Base-by-base conservation (phyloP, 2,888 invertebrate species). In the Caenorhabditis doughertyi region DNA sequence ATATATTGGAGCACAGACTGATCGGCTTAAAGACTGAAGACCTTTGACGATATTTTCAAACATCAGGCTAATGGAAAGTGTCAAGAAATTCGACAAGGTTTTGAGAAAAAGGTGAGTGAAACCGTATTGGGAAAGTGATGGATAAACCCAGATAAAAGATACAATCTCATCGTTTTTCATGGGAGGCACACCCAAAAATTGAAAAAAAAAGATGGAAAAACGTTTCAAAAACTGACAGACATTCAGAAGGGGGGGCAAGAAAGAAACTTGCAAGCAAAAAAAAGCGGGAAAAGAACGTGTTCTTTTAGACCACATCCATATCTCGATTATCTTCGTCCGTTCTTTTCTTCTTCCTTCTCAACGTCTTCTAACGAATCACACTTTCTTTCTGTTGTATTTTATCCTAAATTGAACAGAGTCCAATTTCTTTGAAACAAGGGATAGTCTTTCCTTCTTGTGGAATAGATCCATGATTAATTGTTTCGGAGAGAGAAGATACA, bases 391-490 rank as follows among this genome's bases (percentile, higher is more conserved):
- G n/a, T 68, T 47, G 53, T n/a, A 16, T 51, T 67, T 53, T 55
- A 35, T 73, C 64, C 64, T 21, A 55, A 73, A 51, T 64, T 25
- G 23, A 49, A 49, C 65, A 35, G 47, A 51, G 49, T 65, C 65
- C 35, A 51, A 65, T 65, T 51, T 55, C 25, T 18, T 13, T n/a
- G 27, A 18, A 9, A 55, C 1, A 23, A n/a, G 32, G n/a, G 72
- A 62, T 39, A 62, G 71, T 29, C n/a, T 29, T 55, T 21, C n/a
- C 9, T 11, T 32, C 29, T 62, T 29, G 23, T 55, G 55, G 56
- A 60, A 53, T 55, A n/a, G 32, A 74, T 65, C 65, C 47, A 42
- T 65, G 64, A 74, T 74, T 74, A 47, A 65, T 74, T 65, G 73
- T 56, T 74, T 74, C 73, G 73, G 56, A 56, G 13, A 35, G 35